A percentile compares a stretch with the other conserved stretches of the same genome.
Conservation (phyloP, 2,888 invertebrate genomes). For the Stratiomys singularior region DNA sequence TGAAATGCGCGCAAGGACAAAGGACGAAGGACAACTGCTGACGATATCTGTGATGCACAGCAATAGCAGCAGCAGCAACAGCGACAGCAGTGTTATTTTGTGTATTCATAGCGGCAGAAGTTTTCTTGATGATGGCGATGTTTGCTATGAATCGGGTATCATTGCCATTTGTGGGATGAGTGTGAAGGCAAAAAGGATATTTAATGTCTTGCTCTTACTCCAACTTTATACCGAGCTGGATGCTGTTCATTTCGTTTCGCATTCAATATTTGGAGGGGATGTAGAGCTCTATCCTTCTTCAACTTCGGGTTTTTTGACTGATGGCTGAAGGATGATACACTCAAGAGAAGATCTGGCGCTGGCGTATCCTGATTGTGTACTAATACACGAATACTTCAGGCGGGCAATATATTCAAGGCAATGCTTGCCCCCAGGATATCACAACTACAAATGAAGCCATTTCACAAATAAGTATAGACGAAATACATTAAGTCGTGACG, state of each 20-base stretch:
- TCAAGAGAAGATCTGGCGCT: slow-evolving; percentile 32
- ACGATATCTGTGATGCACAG: slow-evolving; percentile 25
- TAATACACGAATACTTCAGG: slow-evolving; percentile 15
- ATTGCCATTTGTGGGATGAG: neutral
- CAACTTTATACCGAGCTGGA: neutral
- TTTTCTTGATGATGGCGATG: slow-evolving; percentile 45
- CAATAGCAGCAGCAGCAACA: neutral
- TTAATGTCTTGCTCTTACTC: slow-evolving; percentile 1
- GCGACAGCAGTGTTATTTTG: neutral
- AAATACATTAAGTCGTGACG: slow-evolving; percentile 19
- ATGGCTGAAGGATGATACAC: slow-evolving; percentile 46
- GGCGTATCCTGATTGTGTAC: slow-evolving; percentile 20
- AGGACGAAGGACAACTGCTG: slow-evolving; percentile 28
- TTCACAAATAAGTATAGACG: slow-evolving; percentile 6
- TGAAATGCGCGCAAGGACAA: slow-evolving; percentile 38
- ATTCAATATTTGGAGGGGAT: neutral
- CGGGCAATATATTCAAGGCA: neutral
- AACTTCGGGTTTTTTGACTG: slow-evolving; percentile 45
- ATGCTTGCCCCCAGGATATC: neutral
- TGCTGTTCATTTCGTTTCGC: neutral
- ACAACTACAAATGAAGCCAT: slow-evolving; percentile 30
- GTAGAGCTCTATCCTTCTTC: slow-evolving; percentile 47
- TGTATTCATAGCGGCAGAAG: slow-evolving; percentile 42
- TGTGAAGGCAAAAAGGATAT: slow-evolving; percentile 1
- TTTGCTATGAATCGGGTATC: neutral